Evolutionary conservation across 2,113 vertebrate species (phyloP).

Genomic region (Polypterus bichir): DNA sequence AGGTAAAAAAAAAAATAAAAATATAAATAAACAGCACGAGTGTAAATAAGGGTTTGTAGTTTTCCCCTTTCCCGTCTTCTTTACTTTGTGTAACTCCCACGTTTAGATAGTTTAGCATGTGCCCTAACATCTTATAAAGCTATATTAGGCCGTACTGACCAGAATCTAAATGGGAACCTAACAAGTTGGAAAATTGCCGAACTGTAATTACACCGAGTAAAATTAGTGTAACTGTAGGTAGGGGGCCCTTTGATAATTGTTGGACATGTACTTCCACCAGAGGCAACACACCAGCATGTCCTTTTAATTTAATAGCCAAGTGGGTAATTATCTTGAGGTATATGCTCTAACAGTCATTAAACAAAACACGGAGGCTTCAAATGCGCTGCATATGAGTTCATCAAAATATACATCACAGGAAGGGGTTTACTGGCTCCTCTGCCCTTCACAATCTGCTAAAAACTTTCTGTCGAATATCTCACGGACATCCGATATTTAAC

Average conservation of each 20-base stretch:
- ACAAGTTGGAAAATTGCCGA: background rate
- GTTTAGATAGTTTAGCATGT: too few relatives aligned
- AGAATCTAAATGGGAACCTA: background rate
- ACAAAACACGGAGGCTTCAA: background rate
- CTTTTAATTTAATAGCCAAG: constrained; percentile 1
- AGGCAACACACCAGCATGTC: background rate
- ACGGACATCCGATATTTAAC: too few relatives aligned
- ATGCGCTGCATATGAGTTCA: background rate
- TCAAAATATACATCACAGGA: background rate
- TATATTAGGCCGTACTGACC: background rate
- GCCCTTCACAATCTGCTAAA: too few relatives aligned
- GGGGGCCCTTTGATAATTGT: background rate
- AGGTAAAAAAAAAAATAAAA: too few relatives aligned
- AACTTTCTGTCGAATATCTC: too few relatives aligned
- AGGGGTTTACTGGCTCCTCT: too few relatives aligned
- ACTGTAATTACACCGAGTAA: background rate
- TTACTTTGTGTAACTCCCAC: too few relatives aligned
- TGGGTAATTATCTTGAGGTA: background rate
- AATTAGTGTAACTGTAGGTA: background rate
- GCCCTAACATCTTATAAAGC: too few relatives aligned
- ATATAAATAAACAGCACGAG: too few relatives aligned
- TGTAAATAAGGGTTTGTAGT: too few relatives aligned
- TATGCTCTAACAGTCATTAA: background rate
- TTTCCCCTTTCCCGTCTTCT: too few relatives aligned
- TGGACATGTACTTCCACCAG: background rate